These are phyloP conservation scores for Tadarida brasiliensis DNA, from an alignment of 2,797 vertebrate genomes.

Conservation along the genomic window DNA sequence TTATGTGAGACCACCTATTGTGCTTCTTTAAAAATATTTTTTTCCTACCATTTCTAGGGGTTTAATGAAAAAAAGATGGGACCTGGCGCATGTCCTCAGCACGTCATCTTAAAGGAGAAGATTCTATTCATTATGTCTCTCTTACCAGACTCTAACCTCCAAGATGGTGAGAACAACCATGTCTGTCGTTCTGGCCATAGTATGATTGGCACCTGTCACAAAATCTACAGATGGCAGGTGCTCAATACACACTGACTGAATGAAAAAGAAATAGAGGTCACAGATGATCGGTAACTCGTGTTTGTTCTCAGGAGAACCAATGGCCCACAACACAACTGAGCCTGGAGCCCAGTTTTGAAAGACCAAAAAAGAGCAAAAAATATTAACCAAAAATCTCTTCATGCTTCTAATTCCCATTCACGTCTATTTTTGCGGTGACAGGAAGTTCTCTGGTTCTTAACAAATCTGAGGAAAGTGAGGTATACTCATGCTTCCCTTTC, in stretches of 20 bases:
- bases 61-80: background rate
- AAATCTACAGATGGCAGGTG: background rate
- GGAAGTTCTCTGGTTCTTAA: background rate
- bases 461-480: background rate
- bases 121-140: background rate
- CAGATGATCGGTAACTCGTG: background rate
- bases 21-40: background rate
- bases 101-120: background rate
- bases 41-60: background rate
- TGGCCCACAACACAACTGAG: background rate
- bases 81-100: background rate
- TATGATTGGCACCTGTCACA: background rate
- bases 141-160: background rate
- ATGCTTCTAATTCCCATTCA: background rate
- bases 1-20: background rate
- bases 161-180: background rate
- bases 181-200: background rate
- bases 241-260: background rate
- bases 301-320: background rate
- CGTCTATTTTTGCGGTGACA: background rate
- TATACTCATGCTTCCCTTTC: background rate
- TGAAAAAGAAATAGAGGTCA: background rate
- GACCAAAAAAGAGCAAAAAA: background rate
- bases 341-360: background rate
- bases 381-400: background rate